A percentile compares a stretch with the other conserved stretches of the same genome.
Evolutionary conservation across 2,113 vertebrate species (phyloP).

Genomic region (Casuarius casuarius): DNA sequence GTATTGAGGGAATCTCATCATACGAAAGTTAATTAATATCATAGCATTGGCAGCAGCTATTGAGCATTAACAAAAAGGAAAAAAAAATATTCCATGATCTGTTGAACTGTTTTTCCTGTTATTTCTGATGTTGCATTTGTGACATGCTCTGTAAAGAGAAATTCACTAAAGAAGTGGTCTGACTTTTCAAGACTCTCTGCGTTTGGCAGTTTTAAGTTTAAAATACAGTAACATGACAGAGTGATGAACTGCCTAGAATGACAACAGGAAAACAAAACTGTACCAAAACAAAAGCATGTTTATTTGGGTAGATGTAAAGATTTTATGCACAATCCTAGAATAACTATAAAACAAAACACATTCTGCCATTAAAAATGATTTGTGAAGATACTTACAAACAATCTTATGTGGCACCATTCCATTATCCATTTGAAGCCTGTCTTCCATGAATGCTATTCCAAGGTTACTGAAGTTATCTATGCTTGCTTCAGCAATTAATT

Average conservation of each 20-base stretch:
- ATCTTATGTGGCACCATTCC: constrained; percentile 90
- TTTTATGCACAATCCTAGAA: background rate
- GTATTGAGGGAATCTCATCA: background rate
- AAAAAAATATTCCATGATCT: background rate
- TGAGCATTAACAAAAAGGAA: background rate
- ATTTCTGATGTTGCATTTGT: background rate
- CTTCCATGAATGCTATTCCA: constrained; percentile 93
- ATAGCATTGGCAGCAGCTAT: background rate
- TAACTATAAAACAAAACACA: fast-evolving
- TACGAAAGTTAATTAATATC: background rate
- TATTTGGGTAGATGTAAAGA: background rate
- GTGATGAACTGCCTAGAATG: background rate
- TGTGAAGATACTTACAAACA: constrained; percentile 82
- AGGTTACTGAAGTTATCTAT: constrained; percentile 91
- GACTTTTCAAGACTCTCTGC: background rate
- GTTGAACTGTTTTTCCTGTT: background rate
- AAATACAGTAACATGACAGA: background rate
- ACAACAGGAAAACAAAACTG: background rate
- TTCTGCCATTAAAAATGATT: background rate
- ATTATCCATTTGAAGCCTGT: constrained; percentile 90
- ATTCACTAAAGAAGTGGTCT: background rate
- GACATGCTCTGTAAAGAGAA: background rate
- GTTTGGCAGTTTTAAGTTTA: background rate
- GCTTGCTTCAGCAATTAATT: constrained; percentile 87
- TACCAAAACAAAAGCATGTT: background rate